Evolutionary conservation across 2,113 vertebrate genomes (phyloP), one percentile per base, ranked within the genome.

Genomic region (Fulica atra): DNA sequence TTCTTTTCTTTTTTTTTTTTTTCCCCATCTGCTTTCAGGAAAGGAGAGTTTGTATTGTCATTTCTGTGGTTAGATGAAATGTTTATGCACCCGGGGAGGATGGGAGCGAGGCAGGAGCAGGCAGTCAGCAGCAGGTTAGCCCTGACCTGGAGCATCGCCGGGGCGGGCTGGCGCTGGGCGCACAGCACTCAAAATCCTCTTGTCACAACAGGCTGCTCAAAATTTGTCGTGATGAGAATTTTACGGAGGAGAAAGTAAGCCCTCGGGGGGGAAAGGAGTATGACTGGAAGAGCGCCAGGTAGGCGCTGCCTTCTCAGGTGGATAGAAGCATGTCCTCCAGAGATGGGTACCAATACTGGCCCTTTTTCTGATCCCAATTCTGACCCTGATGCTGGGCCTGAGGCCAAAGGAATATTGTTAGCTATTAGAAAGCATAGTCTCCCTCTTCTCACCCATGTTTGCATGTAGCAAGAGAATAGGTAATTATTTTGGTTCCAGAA

Each of bases 201-300:
- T 88, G 79, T 94, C 88, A 86, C 79, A 93, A 50, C 38, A 79
- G 92, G 69, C 87, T 81, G 77, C 74, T 72, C 79, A n/a, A 25
- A 57, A 44, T 63, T 40, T 61, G n/a, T 88, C 0, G 0, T 54
- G 78, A 36, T 65, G 63, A 80, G 82, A 50, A 54, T 77, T 85
- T 72, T 53, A 7, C 40, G 66, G 57, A 71, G 18, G 29, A 70
- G 63, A 31, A 66, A 70, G 63, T 31, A 69, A 25, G 29, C 21
- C 31, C 74, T 73, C 1, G 2, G 9, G 12, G 31, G 25, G 8
- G 5, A 56, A 80, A 80, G 59, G 71, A 65, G 7, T 6, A 31
- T 0, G 23, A 4, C n/a, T 79, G 89, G 77, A 68, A 42, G 20
- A 69, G 7, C 0, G 7, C 50, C 85, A 79, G 31, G 28, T 40